These are phyloP conservation scores for Argynnis bischoffii DNA, from an alignment of 2,888 invertebrate genomes.

Conservation along the genomic window DNA sequence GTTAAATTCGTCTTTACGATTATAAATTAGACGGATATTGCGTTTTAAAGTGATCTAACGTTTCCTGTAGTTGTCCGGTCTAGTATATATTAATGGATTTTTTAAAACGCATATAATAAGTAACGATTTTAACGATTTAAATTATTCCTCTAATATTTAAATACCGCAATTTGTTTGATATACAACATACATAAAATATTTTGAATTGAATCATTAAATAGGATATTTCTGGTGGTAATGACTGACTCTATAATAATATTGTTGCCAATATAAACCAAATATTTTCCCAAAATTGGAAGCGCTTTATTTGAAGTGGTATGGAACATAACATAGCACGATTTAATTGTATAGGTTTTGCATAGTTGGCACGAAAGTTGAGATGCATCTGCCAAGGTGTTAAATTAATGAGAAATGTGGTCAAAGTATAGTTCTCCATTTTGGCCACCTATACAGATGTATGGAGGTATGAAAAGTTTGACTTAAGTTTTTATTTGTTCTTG, in stretches of 20 bases:
- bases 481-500: neutral
- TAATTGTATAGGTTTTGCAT: slow-evolving; percentile 37
- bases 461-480: neutral
- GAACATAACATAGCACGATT: slow-evolving; percentile 21
- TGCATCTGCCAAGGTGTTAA: slow-evolving; percentile 36
- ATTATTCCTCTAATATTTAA: too few relatives aligned
- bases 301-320: slow-evolving; percentile 17
- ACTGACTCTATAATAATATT: too few relatives aligned
- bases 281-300: neutral
- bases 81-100: too few relatives aligned
- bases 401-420: slow-evolving; percentile 27
- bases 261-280: neutral
- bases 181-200: too few relatives aligned
- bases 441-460: neutral
- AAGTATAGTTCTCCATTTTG: slow-evolving; percentile 18
- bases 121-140: too few relatives aligned
- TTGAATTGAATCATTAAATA: too few relatives aligned
- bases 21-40: slow-evolving; percentile 16
- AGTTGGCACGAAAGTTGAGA: slow-evolving; percentile 35
- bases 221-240: too few relatives aligned
- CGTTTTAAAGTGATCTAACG: slow-evolving; percentile 2
- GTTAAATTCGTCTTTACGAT: slow-evolving; percentile 17
- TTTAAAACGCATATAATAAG: too few relatives aligned
- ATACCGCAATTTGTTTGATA: too few relatives aligned
- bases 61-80: slow-evolving; percentile 5